Evolutionary conservation across 64 coral and sea anemone species (phyloP).

Genomic region (Actinia equina): DNA sequence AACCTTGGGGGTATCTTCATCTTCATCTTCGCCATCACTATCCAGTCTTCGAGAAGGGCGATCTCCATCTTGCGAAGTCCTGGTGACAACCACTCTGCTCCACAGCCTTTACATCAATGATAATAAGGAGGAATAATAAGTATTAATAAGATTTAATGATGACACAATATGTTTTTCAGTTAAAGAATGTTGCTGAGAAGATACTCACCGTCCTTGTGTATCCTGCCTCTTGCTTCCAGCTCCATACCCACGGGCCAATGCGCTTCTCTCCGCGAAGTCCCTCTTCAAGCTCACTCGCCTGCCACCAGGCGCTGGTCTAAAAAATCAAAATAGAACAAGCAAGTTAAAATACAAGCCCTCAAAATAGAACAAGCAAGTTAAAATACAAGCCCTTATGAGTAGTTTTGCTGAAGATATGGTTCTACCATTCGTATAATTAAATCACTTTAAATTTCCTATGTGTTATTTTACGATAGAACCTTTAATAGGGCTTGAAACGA

Average conservation of each 20-base stretch:
- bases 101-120: slow-evolving; percentile 80
- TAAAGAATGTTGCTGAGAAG: not conserved
- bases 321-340: not conserved
- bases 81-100: slow-evolving; percentile 73
- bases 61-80: slow-evolving; percentile 63
- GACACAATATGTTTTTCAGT: not conserved
- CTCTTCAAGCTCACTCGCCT: slow-evolving; percentile 76
- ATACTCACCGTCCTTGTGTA: slow-evolving; percentile 59
- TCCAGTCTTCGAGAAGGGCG: slow-evolving; percentile 84
- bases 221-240: slow-evolving; percentile 72
- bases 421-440: too few species aligned
- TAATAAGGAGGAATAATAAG: not conserved
- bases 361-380: too few species aligned
- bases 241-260: slow-evolving; percentile 49
- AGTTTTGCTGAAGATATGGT: too few species aligned
- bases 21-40: slow-evolving; percentile 99
- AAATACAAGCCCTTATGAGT: too few species aligned
- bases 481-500: too few species aligned
- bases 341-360: too few species aligned
- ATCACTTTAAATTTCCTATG: too few species aligned
- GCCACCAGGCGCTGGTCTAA: slow-evolving; percentile 65
- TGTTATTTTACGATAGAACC: too few species aligned
- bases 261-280: slow-evolving; percentile 70
- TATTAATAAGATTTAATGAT: not conserved
- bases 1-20: slow-evolving; percentile 91